Conservation (phyloP, 2,888 invertebrate species). For the Boloria selene region DNA sequence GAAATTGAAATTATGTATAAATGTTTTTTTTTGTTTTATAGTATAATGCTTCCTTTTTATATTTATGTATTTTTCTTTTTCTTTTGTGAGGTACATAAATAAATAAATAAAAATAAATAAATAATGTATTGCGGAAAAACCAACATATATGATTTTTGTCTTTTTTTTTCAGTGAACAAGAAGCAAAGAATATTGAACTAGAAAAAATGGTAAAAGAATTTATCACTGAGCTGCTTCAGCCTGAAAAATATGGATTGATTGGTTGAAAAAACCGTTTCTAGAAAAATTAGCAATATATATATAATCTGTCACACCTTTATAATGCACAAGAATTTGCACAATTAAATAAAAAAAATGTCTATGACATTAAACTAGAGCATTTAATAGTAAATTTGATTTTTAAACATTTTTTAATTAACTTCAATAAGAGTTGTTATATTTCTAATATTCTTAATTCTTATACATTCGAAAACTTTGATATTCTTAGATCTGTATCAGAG, state of each 20-base stretch:
- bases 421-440: background rate
- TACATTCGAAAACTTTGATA: background rate
- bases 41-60: no score
- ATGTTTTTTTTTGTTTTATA: no score
- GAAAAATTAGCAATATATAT: background rate
- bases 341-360: background rate
- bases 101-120: no score
- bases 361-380: background rate
- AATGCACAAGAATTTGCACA: background rate
- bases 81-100: no score
- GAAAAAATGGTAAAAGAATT: constrained; percentile 89
- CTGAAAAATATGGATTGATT: constrained; percentile 83
- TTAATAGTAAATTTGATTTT: background rate
- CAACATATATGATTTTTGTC: background rate
- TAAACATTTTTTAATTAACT: background rate
- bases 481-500: background rate
- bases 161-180: constrained; percentile 84
- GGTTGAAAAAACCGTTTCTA: constrained; percentile 40
- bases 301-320: no score
- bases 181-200: constrained; percentile 82
- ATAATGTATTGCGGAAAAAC: no score
- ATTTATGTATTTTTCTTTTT: no score
- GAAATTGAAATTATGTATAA: no score
- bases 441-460: background rate
- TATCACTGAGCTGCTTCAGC: constrained; percentile 91